Evolutionary conservation across 2,113 vertebrate genomes (phyloP), one percentile per base, ranked within the genome.

Genomic region (Siphamia tubifer): DNA sequence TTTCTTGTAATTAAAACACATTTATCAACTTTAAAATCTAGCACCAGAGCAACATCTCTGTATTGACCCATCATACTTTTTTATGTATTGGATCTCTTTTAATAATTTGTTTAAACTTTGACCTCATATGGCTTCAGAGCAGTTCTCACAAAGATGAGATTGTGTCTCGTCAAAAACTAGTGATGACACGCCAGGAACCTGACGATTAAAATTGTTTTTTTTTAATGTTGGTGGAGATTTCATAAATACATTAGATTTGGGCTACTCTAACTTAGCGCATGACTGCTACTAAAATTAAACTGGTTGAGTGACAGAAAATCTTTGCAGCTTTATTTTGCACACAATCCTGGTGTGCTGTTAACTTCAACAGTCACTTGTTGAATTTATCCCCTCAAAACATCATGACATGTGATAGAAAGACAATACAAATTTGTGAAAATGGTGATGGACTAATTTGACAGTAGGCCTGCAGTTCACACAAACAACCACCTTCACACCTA

Each of bases 361-460:
- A 28, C 19, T 47, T 32, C 39, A 47, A 19, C 51, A 34, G 12
- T 40, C 23, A 13, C 25, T 30, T 23, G 35, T 25, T 44, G 12
- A 24, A 32, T 34, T 52, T 39, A 45, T 44, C 32, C 25, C 52
- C n/a, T n/a, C n/a, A n/a, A 64, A 67, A 55, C 42, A 62, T 19
- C n/a, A n/a, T n/a, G n/a, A n/a, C 49, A 20, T 67, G 43, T 51
- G 51, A 73, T 57, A 40, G 23, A 8, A 56, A 16, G 15, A 62
- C 30, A 6, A 49, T 66, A 66, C 73, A 68, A 32, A 45, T 42
- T 32, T 21, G 36, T 38, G 23, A 28, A 47, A 27, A 7, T 34
- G 39, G 25, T 24, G 17, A 56, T 8, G 27, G 47, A 69, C 55
- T 51, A 43, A 48, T 66, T 55, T 58, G 51, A 65, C 35, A 64